Evolutionary conservation across 2,113 vertebrate species (phyloP).

Genomic region (Bos javanicus): DNA sequence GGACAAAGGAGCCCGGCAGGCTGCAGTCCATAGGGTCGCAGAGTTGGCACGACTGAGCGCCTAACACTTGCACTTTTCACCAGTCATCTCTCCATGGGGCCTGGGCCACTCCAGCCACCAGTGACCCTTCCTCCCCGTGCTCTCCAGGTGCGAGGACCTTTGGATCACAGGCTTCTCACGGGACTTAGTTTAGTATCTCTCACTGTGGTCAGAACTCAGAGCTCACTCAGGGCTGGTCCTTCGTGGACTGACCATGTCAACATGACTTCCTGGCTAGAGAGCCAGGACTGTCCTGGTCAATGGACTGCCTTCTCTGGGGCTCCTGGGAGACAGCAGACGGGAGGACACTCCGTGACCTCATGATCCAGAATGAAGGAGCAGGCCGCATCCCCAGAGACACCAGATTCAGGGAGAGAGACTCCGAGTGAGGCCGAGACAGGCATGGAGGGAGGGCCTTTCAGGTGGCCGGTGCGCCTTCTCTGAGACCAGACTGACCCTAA

Average conservation of each 20-base stretch:
- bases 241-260: accelerated
- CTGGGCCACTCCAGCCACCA: neutral
- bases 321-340: neutral
- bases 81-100: neutral
- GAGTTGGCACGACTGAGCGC: neutral
- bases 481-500: neutral
- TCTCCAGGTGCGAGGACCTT: neutral
- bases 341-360: neutral
- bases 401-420: neutral
- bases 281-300: neutral
- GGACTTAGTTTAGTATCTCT: neutral
- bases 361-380: neutral
- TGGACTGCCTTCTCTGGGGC: neutral
- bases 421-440: neutral
- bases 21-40: neutral
- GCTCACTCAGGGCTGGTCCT: neutral
- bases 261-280: neutral
- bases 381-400: neutral
- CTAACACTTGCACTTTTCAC: neutral
- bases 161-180: neutral
- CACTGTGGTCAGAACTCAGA: neutral
- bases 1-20: neutral
- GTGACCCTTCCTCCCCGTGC: neutral
- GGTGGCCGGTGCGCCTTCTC: neutral
- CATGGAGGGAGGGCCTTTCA: neutral